Evolutionary conservation across 2,888 invertebrate genomes (phyloP), one percentile per base, ranked within the genome.

Genomic region (Subacronicta megacephala): DNA sequence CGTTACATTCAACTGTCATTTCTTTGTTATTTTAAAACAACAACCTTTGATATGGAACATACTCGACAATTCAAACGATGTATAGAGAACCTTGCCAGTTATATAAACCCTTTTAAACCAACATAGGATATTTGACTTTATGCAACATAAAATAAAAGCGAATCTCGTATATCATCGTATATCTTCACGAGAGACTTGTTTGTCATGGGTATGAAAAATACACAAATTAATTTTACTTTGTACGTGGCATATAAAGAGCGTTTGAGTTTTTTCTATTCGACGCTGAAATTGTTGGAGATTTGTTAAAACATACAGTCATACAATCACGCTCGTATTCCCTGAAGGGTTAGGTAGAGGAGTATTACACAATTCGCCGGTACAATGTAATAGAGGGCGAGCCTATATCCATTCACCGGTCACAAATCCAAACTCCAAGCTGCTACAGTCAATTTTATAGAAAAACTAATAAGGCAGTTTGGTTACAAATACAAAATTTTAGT

Each of bases 11-110:
- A 71, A 51, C 62, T 57, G 65, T 64, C 51, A 70, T 75, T 77
- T 81, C 79, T 83, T 82, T 83, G 77, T 77, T 69, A 75, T 81
- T 76, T 77, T 69, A 81, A 83, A 82, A 79, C 65, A 78, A 70
- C 71, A 47, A 45, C 74, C 75, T 80, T 78, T 82, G 75, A 81
- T 58, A 74, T 62, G 56, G 55, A 55, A 69, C 69, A 65, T 46
- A 65, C 74, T 69, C 52, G 20, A 53, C 33, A 17, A 55, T 45
- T 69, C 61, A 58, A 68, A 63, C 62, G 55, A 69, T 36, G 47
- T 42, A 52, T 57, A 56, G 51, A 49, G 49, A 62, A 36, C 26
- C 41, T 17, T 33, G 45, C 37, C 7, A 36, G 26, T 20, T 36
- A 40, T 16, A 51, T 18, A 41, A 57, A 46, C 36, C 37, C 15